Evolutionary conservation across 2,888 invertebrate genomes (phyloP).

Genomic region (Thyatira batis): DNA sequence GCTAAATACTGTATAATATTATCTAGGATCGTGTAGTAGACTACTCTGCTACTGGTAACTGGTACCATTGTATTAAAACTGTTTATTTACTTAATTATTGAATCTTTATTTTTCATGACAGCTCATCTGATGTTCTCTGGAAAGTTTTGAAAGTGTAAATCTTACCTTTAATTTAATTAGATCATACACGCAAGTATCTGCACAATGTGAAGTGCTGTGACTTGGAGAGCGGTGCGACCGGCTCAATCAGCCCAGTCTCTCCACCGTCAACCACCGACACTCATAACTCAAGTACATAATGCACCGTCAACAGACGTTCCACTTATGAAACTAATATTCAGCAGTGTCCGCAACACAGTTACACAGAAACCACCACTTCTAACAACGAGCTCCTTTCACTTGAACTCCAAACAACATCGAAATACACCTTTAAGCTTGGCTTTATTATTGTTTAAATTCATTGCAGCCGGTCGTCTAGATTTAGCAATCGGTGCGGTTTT

Average conservation of each 20-base stretch:
- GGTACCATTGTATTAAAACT: too few relatives aligned
- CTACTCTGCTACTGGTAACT: too few relatives aligned
- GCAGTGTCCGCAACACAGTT: conserved; percentile 53
- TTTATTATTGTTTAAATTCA: conserved; percentile 61
- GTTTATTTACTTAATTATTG: too few relatives aligned
- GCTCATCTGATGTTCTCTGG: neutral
- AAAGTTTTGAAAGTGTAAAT: neutral
- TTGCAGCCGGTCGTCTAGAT: conserved; percentile 63
- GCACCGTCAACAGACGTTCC: conserved; percentile 36
- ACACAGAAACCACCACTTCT: conserved; percentile 51
- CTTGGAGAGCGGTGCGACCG: neutral
- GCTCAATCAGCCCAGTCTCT: neutral
- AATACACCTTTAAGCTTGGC: conserved; percentile 54
- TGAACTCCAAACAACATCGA: conserved; percentile 50
- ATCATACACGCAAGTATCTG: neutral
- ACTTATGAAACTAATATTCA: conserved; percentile 43
- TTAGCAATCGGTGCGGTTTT: conserved; percentile 21
- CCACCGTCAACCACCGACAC: conserved; percentile 16
- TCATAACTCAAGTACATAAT: conserved; percentile 39
- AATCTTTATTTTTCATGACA: neutral
- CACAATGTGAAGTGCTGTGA: neutral
- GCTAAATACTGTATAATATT: too few relatives aligned
- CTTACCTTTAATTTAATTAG: neutral
- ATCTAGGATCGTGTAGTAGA: too few relatives aligned
- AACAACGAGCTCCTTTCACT: conserved; percentile 68